A percentile compares a stretch with the other conserved stretches of the same genome.
These are phyloP conservation scores for Chrysocyon brachyurus DNA, from an alignment of 2,797 vertebrate genomes.

Conservation along the genomic window DNA sequence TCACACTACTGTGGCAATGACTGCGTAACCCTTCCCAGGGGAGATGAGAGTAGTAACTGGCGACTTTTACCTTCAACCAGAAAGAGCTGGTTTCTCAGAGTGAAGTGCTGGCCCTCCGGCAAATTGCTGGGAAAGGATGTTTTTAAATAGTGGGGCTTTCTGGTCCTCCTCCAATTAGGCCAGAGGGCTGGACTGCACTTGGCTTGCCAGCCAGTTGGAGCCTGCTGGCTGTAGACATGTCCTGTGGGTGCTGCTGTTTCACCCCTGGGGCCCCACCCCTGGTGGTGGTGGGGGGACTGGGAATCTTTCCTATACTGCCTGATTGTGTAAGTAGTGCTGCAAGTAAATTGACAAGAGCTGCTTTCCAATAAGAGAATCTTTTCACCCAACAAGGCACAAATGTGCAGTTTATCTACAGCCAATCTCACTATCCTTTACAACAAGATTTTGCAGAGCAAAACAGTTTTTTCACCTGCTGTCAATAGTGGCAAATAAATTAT, in stretches of 20 bases:
- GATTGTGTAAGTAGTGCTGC: neutral
- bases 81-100: neutral
- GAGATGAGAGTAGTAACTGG: neutral
- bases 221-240: neutral
- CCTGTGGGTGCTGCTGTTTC: neutral
- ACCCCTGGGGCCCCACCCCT: neutral
- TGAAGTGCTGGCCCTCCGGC: conserved; percentile 12
- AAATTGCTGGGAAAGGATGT: neutral
- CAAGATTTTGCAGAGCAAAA: neutral
- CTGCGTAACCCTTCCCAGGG: neutral
- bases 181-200: neutral
- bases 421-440: neutral
- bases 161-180: neutral
- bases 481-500: too few relatives aligned
- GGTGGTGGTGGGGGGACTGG: neutral
- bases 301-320: neutral
- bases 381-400: neutral
- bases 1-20: neutral
- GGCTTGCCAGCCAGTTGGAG: neutral
- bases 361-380: neutral
- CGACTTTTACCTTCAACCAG: neutral
- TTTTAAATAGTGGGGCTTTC: neutral
- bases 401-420: neutral
- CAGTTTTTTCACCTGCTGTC: neutral
- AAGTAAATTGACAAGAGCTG: neutral